Base-by-base conservation (phyloP, 2,113 vertebrate genomes). In the Scophthalmus maximus region DNA sequence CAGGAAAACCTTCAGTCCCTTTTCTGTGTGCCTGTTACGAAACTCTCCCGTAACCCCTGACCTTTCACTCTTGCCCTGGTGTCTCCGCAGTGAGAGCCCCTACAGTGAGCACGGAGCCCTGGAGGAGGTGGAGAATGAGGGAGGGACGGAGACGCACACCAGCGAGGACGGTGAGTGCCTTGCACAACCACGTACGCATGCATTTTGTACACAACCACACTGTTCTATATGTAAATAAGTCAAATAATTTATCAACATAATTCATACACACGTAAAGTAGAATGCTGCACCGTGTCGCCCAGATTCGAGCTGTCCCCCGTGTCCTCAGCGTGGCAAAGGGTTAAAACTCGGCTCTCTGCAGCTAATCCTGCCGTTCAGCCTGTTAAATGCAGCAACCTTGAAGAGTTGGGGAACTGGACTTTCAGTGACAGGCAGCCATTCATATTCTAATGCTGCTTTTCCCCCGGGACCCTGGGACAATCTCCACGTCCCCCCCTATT, bases 91-190 rank as follows among this genome's bases (percentile, higher is more conserved):
- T 55, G 98, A 99, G 89, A 99, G 98, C 82, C 98, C 97, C 0
- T 99, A 96, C 84, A 98, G 97, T 22, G 98, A 99, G 68, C 97
- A 98, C 2, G 96, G 97, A 66, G 95, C 95, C 0, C 76, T 98
- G 80, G 98, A 99, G 76, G 98, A 99, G 69, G 96, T 95, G 23
- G 98, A 99, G 81, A 95, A 96, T 15, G 98, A 99, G 2, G 95
- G 95, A 4, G 95, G 95, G 2, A 94, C 95, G 3, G 98, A 98
- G 88, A 93, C 95, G 0, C 97, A 98, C 84, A 99, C 98, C 86
- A 99, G 98, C 36, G 98, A 99, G 58, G 98, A 99, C 0, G 98
- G 98, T 99, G 93, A 52, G 95, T 86, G 3, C 53, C 9, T n/a
- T 14, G 17, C 14, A 25, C 10, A 42, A 42, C 2, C 11, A 49